phyloP scores from a whole-genome alignment of 2,113 vertebrate species.

The Castor canadensis region DNA sequence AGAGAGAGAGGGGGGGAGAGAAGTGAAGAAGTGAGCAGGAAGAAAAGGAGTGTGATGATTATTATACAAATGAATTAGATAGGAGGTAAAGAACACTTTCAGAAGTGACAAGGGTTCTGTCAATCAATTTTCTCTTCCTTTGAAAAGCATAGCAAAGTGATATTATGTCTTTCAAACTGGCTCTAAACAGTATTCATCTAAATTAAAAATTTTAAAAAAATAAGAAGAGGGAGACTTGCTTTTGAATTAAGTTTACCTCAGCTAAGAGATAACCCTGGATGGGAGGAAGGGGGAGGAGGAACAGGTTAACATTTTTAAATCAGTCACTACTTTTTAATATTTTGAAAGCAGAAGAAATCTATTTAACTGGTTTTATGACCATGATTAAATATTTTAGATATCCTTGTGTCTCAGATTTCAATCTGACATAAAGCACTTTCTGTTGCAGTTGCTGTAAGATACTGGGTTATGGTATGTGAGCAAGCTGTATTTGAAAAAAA shows the following conservation, averaged over 20 bases:
- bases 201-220: not conserved
- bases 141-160: slow-evolving; percentile 9
- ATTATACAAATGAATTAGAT: not conserved
- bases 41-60: not conserved
- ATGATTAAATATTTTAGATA: not conserved
- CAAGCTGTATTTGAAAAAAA: not conserved
- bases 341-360: slow-evolving; percentile 23
- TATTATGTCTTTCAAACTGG: slow-evolving; percentile 38
- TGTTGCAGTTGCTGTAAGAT: not conserved
- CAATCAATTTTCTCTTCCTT: slow-evolving; percentile 12
- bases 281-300: not conserved
- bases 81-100: not conserved
- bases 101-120: not conserved
- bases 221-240: not conserved
- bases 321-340: slow-evolving; percentile 2
- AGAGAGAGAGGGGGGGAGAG: not conserved
- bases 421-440: not conserved
- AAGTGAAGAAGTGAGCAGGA: not conserved
- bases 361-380: not conserved
- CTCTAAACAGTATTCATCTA: slow-evolving; percentile 17
- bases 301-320: not conserved
- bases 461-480: slow-evolving; percentile 3
- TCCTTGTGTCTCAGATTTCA: slow-evolving; percentile 9
- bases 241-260: not conserved
- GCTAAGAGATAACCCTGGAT: not conserved